Conservation (phyloP, 2,113 vertebrate species). For the Chrysochloris asiatica region DNA sequence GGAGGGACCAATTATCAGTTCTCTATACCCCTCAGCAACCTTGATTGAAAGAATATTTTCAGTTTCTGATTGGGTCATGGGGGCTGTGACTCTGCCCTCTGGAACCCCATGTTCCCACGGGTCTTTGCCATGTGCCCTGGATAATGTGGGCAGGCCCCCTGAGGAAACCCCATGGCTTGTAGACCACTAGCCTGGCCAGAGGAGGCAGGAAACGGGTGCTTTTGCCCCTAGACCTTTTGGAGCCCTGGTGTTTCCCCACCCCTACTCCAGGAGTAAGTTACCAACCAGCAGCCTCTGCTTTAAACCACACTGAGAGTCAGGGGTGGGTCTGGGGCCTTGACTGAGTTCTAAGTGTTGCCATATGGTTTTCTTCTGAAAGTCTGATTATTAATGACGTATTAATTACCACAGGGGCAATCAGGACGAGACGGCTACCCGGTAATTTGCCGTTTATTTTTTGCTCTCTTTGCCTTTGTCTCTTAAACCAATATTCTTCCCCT, state of each 20-base stretch:
- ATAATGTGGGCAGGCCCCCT: not conserved
- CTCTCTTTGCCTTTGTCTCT: conserved; percentile 59
- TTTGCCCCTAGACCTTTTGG: not conserved
- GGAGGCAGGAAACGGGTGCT: not conserved
- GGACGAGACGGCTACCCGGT: conserved; percentile 99
- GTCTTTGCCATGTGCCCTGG: not conserved
- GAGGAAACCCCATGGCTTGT: not conserved
- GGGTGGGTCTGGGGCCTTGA: not conserved
- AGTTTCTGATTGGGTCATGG: not conserved
- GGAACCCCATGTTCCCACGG: not conserved
- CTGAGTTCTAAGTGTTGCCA: conserved; percentile 7
- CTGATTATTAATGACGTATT: conserved; percentile 82
- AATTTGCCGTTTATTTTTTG: conserved; percentile 86
- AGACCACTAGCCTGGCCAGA: not conserved
- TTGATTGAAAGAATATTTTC: not conserved
- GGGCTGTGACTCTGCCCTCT: not conserved
- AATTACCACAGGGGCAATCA: conserved; percentile 94
- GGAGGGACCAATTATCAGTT: not conserved
- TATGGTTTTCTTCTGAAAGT: conserved; percentile 71
- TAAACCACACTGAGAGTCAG: not conserved
- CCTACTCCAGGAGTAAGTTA: not conserved
- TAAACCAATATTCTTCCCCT: conserved; percentile 25
- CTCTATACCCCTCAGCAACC: too few relatives aligned
- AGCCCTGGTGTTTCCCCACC: not conserved
- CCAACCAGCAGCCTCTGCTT: not conserved